Evolutionary conservation across 2,888 invertebrate species (phyloP).

Genomic region (Drosophila nigritarsus): DNA sequence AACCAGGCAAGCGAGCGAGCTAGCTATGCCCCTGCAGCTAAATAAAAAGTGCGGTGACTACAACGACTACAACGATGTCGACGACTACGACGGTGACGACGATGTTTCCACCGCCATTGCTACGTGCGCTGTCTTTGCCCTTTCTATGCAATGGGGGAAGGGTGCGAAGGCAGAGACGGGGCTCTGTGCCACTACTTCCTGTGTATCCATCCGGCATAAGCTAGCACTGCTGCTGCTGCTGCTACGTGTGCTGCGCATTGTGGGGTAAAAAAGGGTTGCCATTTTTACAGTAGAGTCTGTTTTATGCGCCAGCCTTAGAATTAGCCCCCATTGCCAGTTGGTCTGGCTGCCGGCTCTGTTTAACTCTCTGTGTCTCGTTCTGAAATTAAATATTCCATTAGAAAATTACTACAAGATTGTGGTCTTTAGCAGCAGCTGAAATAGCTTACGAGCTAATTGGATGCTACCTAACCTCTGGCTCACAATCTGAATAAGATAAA

Average conservation of each 20-base stretch:
- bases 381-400: slow-evolving; percentile 83
- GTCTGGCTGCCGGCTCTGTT: slow-evolving; percentile 37
- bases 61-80: slow-evolving; percentile 37
- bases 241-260: slow-evolving; percentile 36
- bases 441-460: slow-evolving; percentile 58
- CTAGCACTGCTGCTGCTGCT: slow-evolving; percentile 40
- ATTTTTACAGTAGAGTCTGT: slow-evolving; percentile 65
- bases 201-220: slow-evolving; percentile 79
- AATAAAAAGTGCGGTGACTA: slow-evolving; percentile 64
- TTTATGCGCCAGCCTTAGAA: slow-evolving; percentile 40
- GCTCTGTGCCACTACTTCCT: slow-evolving; percentile 68
- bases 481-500: slow-evolving; percentile 14
- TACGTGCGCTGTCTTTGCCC: slow-evolving; percentile 69
- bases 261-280: slow-evolving; percentile 66
- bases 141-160: slow-evolving; percentile 21
- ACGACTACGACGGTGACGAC: slow-evolving; percentile 16
- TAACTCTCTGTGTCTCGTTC: slow-evolving; percentile 66
- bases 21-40: slow-evolving; percentile 70
- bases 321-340: slow-evolving; percentile 24
- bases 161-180: slow-evolving; percentile 20
- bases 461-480: slow-evolving; percentile 39
- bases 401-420: slow-evolving; percentile 83
- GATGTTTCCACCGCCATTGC: slow-evolving; percentile 59
- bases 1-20: slow-evolving; percentile 39
- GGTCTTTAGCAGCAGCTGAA: slow-evolving; percentile 60